Evolutionary conservation across 2,113 vertebrate genomes (phyloP), one percentile per base, ranked within the genome.

Genomic region (Bambusicola thoracicus): DNA sequence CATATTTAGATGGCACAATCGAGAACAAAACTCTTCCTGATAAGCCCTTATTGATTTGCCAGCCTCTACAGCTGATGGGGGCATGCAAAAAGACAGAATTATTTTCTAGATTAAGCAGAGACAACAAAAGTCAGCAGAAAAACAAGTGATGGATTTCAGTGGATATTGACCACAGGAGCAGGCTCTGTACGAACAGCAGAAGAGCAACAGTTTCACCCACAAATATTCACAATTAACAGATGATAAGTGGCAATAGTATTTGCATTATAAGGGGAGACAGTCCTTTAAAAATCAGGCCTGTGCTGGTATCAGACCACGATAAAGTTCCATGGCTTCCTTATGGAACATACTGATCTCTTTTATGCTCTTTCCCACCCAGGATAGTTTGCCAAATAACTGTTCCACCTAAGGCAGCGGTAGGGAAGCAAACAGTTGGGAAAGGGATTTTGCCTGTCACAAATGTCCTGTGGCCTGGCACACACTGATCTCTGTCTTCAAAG

Each of bases 31-130:
- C 81, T 93, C 44, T 69, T 63, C 56, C 56, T 89, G 38, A 62
- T 61, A 80, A 81, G 43, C 27, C 48, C 59, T 61, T 80, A 68
- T 62, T 75, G 67, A 87, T 73, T 81, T 92, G 67, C 16, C 69
- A 93, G 68, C 53, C 22, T 13, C 24, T 87, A 62, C 65, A 70
- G 79, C 34, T 88, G 15, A 25, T 74, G 41, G 51, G 62, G 43
- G 75, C 66, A 73, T 40, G 24, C 4, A 82, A 46, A 17, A 94
- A 29, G 62, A 40, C 13, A 91, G 63, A 87, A 80, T 36, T 59
- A 34, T 44, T 95, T 81, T 34, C 73, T 27, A 85, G 51, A 36
- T 82, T 77, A 78, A 90, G 92, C 51, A 93, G 65, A 95, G 69
- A 58, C 38, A 40, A 68, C 56, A 75, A 13, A 70, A 87, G 34